phyloP scores from a whole-genome alignment of 2,113 vertebrate species.

The Marcusenius ussheri region DNA sequence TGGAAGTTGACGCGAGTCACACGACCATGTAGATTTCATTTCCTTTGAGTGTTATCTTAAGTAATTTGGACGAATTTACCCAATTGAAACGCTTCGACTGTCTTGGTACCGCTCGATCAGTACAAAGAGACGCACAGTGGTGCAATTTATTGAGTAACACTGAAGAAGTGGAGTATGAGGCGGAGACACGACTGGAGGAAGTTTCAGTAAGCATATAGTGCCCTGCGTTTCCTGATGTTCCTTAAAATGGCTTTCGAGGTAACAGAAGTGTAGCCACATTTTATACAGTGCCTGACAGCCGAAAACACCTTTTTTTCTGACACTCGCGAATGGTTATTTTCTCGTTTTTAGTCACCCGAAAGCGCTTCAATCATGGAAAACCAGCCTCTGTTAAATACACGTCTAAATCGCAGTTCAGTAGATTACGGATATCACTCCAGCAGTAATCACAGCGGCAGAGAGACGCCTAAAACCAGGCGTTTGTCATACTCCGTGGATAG shows the following conservation, averaged over 20 bases:
- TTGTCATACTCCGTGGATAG: conserved; percentile 27
- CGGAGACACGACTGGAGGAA: neutral
- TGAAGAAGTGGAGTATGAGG: neutral
- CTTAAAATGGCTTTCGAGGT: neutral
- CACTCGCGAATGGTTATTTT: neutral
- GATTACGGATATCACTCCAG: conserved; percentile 38
- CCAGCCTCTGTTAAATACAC: conserved; percentile 43
- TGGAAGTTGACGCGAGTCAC: neutral
- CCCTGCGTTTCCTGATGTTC: neutral
- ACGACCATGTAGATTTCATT: neutral
- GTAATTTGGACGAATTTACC: neutral
- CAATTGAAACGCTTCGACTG: neutral
- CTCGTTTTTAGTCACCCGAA: neutral
- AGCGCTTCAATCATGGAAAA: conserved; percentile 46
- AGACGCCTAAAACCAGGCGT: neutral
- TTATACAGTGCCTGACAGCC: neutral
- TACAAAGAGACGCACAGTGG: neutral
- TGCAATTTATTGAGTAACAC: neutral
- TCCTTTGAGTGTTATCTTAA: neutral
- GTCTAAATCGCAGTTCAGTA: neutral
- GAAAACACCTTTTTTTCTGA: neutral
- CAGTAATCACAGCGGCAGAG: neutral
- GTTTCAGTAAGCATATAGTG: neutral
- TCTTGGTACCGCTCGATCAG: neutral
- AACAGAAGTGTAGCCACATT: neutral